phyloP scores from a whole-genome alignment of 2,113 vertebrate genomes.

The Rattus rattus region DNA sequence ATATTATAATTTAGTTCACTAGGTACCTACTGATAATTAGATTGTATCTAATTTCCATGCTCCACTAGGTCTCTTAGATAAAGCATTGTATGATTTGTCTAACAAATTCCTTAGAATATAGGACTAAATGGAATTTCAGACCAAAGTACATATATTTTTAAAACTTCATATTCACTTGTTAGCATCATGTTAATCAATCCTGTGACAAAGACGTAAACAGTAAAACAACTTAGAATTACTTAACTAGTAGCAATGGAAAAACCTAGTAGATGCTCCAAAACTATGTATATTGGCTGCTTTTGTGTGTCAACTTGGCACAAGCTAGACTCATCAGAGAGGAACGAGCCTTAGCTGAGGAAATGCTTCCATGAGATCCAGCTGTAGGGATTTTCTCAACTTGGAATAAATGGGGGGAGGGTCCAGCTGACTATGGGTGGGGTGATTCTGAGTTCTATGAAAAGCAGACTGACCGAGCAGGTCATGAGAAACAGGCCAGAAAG shows the following conservation, averaged over 20 bases:
- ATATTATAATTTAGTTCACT: neutral
- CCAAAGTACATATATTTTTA: neutral
- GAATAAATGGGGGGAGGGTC: neutral
- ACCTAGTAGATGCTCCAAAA: neutral
- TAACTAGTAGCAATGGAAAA: neutral
- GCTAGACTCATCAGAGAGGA: neutral
- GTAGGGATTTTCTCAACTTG: neutral
- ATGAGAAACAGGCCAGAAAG: neutral
- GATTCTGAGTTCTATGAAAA: neutral
- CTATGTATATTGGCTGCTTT: neutral
- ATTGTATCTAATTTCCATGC: neutral
- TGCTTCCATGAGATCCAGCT: neutral
- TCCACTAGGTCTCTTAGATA: neutral
- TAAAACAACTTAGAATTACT: slow-evolving; percentile 6
- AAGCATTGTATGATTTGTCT: neutral
- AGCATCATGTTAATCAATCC: neutral
- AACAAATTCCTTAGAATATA: neutral
- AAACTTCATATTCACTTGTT: neutral
- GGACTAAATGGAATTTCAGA: neutral
- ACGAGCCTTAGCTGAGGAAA: neutral
- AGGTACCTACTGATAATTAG: neutral
- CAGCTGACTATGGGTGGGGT: neutral
- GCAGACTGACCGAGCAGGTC: neutral
- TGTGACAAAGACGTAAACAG: neutral
- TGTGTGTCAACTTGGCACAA: neutral